A percentile compares a stretch with the other conserved stretches of the same genome.
These are phyloP conservation scores for Globia sparganii DNA, from an alignment of 2,888 invertebrate genomes.

Conservation along the genomic window DNA sequence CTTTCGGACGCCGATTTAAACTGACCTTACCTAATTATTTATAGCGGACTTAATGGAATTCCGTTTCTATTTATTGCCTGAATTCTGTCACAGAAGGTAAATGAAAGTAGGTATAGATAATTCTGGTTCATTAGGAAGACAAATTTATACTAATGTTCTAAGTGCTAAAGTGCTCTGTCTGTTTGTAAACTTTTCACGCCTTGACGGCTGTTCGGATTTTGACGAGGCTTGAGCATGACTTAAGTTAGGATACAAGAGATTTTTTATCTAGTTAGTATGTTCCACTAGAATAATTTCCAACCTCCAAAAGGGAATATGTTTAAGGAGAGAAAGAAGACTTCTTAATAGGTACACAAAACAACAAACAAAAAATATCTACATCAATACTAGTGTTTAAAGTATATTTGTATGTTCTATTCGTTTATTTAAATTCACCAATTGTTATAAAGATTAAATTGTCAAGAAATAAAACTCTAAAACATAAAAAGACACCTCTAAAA, in stretches of 20 bases:
- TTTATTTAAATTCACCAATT: not conserved
- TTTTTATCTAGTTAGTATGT: not conserved
- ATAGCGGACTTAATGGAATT: slow-evolving; percentile 43
- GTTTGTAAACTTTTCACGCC: not conserved
- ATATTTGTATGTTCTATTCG: not conserved
- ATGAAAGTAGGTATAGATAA: not conserved
- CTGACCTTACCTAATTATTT: slow-evolving; percentile 49
- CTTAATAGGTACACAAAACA: not conserved
- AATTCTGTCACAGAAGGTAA: not conserved
- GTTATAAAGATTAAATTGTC: not conserved
- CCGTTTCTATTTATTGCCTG: slow-evolving; percentile 28
- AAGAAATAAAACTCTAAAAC: not conserved
- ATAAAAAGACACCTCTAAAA: not conserved
- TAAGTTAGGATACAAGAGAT: not conserved
- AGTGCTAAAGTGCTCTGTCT: not conserved
- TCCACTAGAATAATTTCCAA: not conserved
- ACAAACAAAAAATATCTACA: not conserved
- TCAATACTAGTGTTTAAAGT: not conserved
- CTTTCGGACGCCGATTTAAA: slow-evolving; percentile 43
- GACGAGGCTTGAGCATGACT: not conserved
- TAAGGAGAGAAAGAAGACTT: not conserved
- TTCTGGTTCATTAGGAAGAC: not conserved
- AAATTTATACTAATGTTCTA: not conserved
- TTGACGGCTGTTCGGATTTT: too few relatives aligned
- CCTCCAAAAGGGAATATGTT: not conserved